Conservation (phyloP, 2,797 vertebrate genomes). For the Mallotus villosus region DNA sequence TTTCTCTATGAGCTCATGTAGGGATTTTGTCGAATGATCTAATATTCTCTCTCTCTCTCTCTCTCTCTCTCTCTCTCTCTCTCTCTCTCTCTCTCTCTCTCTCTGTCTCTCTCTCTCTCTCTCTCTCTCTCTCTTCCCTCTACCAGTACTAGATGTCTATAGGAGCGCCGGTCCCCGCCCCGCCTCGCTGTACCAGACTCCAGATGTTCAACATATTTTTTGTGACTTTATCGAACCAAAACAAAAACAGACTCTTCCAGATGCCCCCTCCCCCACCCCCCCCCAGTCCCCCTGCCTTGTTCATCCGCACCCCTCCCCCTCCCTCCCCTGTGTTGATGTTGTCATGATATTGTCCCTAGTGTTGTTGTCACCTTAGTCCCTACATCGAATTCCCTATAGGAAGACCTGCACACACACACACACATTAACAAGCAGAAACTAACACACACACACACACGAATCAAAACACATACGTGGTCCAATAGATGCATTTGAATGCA, state of each 20-base stretch:
- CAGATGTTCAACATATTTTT: slow-evolving; percentile 76
- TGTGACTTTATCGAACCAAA: slow-evolving; percentile 78
- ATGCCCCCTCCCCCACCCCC: slow-evolving; percentile 47
- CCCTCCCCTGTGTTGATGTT: slow-evolving; percentile 57
- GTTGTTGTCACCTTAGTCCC: slow-evolving; percentile 45
- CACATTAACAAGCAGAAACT: slow-evolving; percentile 27
- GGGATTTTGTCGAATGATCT: background rate
- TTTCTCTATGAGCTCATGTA: background rate
- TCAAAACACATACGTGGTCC: slow-evolving; percentile 22
- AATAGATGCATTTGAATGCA: slow-evolving; percentile 37
- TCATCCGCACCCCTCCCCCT: slow-evolving; percentile 42
- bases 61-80: background rate
- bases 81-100: slow-evolving; percentile 1
- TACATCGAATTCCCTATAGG: slow-evolving; percentile 26
- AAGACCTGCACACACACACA: slow-evolving; percentile 45
- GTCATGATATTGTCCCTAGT: slow-evolving; percentile 53
- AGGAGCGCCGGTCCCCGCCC: slow-evolving; percentile 46
- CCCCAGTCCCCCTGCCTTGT: slow-evolving; percentile 24
- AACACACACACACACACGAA: slow-evolving; percentile 19
- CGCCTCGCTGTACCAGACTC: slow-evolving; percentile 64
- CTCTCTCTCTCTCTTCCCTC: slow-evolving; percentile 1
- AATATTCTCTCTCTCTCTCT: background rate
- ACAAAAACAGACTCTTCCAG: slow-evolving; percentile 72
- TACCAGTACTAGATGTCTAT: slow-evolving; percentile 73
- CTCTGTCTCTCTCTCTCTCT: background rate